phyloP scores from a whole-genome alignment of 2,888 invertebrate genomes.

The Philonicus albiceps region DNA sequence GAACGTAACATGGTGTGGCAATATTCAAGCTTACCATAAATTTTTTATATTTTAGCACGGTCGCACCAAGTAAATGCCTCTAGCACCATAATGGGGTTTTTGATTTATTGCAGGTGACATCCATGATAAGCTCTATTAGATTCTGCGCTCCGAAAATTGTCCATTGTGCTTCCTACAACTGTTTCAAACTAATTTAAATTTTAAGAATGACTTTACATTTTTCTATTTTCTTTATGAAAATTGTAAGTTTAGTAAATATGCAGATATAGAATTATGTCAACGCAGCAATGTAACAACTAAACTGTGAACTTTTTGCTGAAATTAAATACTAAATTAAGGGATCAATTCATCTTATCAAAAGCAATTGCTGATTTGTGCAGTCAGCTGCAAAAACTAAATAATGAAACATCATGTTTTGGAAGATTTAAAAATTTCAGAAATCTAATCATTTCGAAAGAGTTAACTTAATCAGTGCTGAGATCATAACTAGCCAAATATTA shows the following conservation, averaged over 20 bases:
- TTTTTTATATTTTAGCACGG: background rate
- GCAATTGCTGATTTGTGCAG: too few species aligned
- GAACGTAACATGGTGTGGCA: background rate
- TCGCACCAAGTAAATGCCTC: background rate
- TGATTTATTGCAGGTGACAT: background rate
- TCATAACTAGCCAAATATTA: too few species aligned
- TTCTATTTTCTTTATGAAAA: background rate
- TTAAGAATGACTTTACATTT: background rate
- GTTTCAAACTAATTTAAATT: background rate
- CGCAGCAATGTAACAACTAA: too few species aligned
- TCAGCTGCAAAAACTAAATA: too few species aligned
- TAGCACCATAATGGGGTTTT: background rate
- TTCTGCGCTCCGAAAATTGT: background rate
- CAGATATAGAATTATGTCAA: background rate
- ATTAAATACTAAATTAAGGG: too few species aligned
- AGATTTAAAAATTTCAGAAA: too few species aligned
- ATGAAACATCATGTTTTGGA: too few species aligned
- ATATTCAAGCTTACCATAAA: background rate
- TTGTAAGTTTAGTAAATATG: background rate
- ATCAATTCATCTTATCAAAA: too few species aligned
- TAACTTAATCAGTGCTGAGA: too few species aligned
- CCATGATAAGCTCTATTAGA: background rate
- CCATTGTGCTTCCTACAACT: background rate
- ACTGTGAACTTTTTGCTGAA: too few species aligned
- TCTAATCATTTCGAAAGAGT: too few species aligned